Evolutionary conservation across 2,888 invertebrate genomes (phyloP), one percentile per base, ranked within the genome.

Genomic region (Acronicta aceris): DNA sequence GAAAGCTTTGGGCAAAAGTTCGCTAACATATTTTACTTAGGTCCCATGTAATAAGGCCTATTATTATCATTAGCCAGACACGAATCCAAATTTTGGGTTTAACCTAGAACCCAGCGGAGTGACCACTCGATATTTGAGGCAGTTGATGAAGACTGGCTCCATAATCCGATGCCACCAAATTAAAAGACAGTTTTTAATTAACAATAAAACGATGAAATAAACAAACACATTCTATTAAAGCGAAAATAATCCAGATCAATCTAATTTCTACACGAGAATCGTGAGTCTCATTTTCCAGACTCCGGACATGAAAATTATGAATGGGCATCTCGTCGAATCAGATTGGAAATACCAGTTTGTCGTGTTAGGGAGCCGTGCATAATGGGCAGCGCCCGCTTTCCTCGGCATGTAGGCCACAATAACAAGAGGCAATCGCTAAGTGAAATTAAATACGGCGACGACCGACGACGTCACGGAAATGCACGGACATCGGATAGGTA

Each of bases 321-420:
- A 60, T 48, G 45, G 25, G 36, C 56, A 58, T 21, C 52, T 17
- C 59, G 46, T 52, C 57, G 43, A 60, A 79, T 67, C 57, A 60
- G 52, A 76, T 65, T 66, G 67, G 66, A 74, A 71, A 82, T 77
- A 81, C 74, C 60, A 73, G 81, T 79, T 78, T 76, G 73, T 78
- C 71, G 76, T 72, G 79, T 78, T 73, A 65, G 69, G 68, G 65
- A 71, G 77, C 72, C 79, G 69, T 84, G 84, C 83, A 87, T 90
- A 89, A 90, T 89, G 83, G 88, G 84, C 80, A 82, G 85, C 84
- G 86, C 79, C 33, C 84, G 81, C 89, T 90, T 91, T 91, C 89
- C 85, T 81, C 76, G 69, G 80, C 79, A 88, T 86, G 86, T 88
- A 82, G 91, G 89, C 74, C 91, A 83, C 79, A 83, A 88, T 85